Percentiles rank a stretch among this genome's conserved stretches.
phyloP scores from a whole-genome alignment of 1,140 invertebrate genomes.

The Leptinotarsa undecemlineata region DNA sequence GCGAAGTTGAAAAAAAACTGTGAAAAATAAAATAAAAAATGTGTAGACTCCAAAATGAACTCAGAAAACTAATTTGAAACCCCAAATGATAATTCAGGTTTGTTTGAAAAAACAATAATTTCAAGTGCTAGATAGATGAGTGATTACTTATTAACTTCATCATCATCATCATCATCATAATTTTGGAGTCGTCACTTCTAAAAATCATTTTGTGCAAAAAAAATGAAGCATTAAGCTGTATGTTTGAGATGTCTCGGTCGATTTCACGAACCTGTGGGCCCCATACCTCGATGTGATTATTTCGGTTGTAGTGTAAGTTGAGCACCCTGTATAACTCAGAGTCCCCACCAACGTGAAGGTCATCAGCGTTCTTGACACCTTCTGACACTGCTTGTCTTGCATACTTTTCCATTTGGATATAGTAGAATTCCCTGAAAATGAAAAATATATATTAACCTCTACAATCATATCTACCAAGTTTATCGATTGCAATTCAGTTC shows the following conservation, averaged over 20 bases:
- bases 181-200: too few species aligned
- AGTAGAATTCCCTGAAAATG: conserved; percentile 97
- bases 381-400: conserved; percentile 96
- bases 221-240: conserved; percentile 19
- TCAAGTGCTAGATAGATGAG: too few species aligned
- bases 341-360: conserved; percentile 90
- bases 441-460: conserved; percentile 29
- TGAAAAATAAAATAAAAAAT: not conserved
- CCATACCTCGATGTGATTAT: conserved; percentile 99
- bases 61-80: not conserved
- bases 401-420: conserved; percentile 99
- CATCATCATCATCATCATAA: too few species aligned
- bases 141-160: too few species aligned
- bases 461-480: not conserved
- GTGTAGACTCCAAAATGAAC: not conserved
- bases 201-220: conserved; percentile 12
- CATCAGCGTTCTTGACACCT: conserved; percentile 90
- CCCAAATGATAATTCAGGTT: too few species aligned
- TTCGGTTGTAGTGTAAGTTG: conserved; percentile 99
- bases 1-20: not conserved
- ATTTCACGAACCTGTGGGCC: conserved; percentile 63
- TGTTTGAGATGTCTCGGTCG: conserved; percentile 46
- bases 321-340: conserved; percentile 97
- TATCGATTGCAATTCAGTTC: too few species aligned
- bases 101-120: too few species aligned